A percentile compares a stretch with the other conserved stretches of the same genome.
Conservation (phyloP, 1,140 invertebrate genomes). For the Trichonephila clavata region DNA sequence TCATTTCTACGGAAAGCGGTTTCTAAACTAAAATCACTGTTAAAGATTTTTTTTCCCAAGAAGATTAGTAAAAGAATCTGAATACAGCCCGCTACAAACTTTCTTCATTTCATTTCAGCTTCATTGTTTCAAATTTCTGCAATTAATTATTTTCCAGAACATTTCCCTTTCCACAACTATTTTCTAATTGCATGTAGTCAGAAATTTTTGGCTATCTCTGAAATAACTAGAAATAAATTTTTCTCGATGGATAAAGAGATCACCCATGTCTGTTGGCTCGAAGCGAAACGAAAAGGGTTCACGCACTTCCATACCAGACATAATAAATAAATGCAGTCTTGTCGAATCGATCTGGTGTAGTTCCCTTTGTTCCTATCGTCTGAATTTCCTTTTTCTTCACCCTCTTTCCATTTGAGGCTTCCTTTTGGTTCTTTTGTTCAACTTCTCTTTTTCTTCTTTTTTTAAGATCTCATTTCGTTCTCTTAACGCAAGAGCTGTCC, state of each 20-base stretch:
- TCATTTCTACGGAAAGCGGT: too few species aligned
- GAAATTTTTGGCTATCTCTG: neutral
- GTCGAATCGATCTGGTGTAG: conserved; percentile 1
- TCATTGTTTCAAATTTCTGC: too few species aligned
- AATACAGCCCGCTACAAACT: too few species aligned
- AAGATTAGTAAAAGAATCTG: too few species aligned
- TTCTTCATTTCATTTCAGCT: too few species aligned
- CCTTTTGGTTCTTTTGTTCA: conserved; percentile 46
- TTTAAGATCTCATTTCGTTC: conserved; percentile 48
- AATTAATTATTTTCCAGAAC: too few species aligned
- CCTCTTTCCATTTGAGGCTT: conserved; percentile 36
- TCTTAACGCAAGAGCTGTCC: conserved; percentile 61
- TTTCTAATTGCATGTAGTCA: neutral
- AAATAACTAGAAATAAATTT: neutral
- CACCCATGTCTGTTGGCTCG: neutral
- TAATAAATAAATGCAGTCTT: conserved; percentile 64
- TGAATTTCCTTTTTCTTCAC: conserved; percentile 19
- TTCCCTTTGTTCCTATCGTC: conserved; percentile 5
- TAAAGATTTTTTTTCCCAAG: too few species aligned
- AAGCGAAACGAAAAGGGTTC: neutral
- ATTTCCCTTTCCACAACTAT: too few species aligned
- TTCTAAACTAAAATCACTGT: too few species aligned
- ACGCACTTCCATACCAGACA: conserved; percentile 10
- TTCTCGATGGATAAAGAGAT: conserved; percentile 1
- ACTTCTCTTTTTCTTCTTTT: conserved; percentile 6